These are phyloP conservation scores for Serranus cabrilla DNA, from an alignment of 2,797 vertebrate species.

Conservation along the genomic window DNA sequence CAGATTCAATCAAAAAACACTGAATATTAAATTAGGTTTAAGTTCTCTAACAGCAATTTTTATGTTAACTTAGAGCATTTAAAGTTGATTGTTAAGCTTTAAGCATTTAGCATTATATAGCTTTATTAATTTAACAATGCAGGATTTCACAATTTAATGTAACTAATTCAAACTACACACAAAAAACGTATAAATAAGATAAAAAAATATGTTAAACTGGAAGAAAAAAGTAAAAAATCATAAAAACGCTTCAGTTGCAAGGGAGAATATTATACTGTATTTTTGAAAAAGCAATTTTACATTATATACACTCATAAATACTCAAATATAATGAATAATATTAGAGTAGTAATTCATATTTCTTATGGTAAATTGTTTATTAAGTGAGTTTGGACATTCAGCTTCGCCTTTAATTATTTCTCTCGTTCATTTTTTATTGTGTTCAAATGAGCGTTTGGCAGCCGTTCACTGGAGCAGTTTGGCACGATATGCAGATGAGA, in stretches of 20 bases:
- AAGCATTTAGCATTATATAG: too few relatives aligned
- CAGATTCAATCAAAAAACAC: too few relatives aligned
- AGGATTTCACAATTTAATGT: neutral
- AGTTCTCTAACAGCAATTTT: neutral
- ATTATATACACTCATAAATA: neutral
- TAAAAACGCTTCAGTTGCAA: neutral
- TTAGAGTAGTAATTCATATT: neutral
- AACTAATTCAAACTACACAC: neutral
- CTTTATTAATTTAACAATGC: neutral
- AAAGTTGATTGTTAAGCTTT: neutral
- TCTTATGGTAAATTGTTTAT: neutral
- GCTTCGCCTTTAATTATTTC: constrained; percentile 4
- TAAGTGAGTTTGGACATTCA: neutral
- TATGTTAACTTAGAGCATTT: too few relatives aligned
- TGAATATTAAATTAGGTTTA: too few relatives aligned
- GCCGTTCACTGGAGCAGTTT: constrained; percentile 53
- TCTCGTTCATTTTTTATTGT: constrained; percentile 22
- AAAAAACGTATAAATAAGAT: neutral
- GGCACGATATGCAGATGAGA: constrained; percentile 62
- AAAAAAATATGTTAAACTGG: neutral
- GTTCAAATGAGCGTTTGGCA: constrained; percentile 40
- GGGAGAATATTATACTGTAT: neutral
- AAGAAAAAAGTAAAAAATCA: neutral
- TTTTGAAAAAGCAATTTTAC: neutral
- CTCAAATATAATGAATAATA: neutral